Evolutionary conservation across 2,113 vertebrate species (phyloP), one percentile per base, ranked within the genome.

Genomic region (Sebastes fasciatus): DNA sequence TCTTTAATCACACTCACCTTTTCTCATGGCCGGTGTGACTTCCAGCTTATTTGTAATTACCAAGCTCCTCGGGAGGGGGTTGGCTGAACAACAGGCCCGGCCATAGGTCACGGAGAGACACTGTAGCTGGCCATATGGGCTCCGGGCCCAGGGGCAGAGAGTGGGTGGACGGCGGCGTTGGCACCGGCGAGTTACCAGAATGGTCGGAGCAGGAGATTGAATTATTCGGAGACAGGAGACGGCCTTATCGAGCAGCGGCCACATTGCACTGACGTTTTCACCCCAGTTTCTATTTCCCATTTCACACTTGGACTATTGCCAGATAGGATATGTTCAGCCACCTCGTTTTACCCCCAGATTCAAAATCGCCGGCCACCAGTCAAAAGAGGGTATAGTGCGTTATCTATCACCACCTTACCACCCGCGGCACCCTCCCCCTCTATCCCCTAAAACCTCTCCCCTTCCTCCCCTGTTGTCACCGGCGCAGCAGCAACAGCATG

Each of bases 281-380:
- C 83, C 91, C 86, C 84, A 45, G 52, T 87, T 93, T 91, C 86
- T 90, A 74, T 93, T 93, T 92, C 89, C 91, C 80, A 92, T 94
- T 92, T 93, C 92, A 94, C 91, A 93, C 86, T 85, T 85, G 87
- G 91, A 74, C 89, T 88, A 66, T 80, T 65, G 84, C 79, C 86
- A 84, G 91, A 91, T 93, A 92, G 88, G 84, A 90, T 64, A 40
- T 54, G 86, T 89, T 86, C 79, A 63, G 81, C 43, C 55, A 45
- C 80, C 71, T 88, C 82, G 48, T 83, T 84, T 86, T 84, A 83
- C 79, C 89, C 70, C 68, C 62, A 76, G 82, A 90, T 91, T 78
- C 66, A 70, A 87, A 88, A 82, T 90, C 88, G 73, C 71, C 78
- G 45, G 74, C 74, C 48, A 79, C 80, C 83, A 85, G 82, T 85